A percentile compares a stretch with the other conserved stretches of the same genome.
Conservation (phyloP, 2,113 vertebrate genomes). For the Pelecanus crispus region DNA sequence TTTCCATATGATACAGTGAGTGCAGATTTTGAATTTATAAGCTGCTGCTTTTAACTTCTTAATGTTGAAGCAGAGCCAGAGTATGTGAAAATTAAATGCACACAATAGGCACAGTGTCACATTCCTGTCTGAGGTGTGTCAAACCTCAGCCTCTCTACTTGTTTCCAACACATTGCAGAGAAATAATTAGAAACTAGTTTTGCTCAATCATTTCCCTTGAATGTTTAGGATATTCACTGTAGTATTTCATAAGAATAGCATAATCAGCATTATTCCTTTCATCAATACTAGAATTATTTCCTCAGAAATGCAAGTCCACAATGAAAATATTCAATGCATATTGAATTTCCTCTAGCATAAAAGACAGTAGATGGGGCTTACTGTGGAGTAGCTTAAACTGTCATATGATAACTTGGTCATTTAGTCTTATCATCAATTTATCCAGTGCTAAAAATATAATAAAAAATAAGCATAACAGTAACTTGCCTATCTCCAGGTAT, state of each 20-base stretch:
- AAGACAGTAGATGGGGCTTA: not conserved
- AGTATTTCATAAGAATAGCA: not conserved
- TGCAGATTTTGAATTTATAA: not conserved
- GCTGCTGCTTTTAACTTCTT: not conserved
- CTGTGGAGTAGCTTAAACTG: not conserved
- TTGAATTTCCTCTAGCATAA: not conserved
- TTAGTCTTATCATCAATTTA: not conserved
- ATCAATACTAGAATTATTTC: conserved; percentile 19
- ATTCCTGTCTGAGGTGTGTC: conserved; percentile 6
- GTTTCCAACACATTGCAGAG: not conserved
- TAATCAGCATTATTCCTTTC: not conserved
- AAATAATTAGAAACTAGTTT: not conserved
- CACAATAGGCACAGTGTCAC: not conserved
- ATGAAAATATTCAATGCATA: not conserved
- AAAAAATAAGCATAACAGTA: not conserved
- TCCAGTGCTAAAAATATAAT: not conserved
- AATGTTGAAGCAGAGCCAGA: not conserved
- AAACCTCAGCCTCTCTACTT: not conserved
- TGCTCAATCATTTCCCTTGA: not conserved
- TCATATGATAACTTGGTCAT: not conserved
- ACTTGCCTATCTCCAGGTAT: not conserved
- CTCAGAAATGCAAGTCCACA: not conserved
- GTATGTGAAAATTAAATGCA: not conserved
- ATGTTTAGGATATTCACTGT: not conserved
- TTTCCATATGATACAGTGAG: not conserved